phyloP scores from a whole-genome alignment of 2,113 vertebrate genomes.

The Laticauda laticaudata region DNA sequence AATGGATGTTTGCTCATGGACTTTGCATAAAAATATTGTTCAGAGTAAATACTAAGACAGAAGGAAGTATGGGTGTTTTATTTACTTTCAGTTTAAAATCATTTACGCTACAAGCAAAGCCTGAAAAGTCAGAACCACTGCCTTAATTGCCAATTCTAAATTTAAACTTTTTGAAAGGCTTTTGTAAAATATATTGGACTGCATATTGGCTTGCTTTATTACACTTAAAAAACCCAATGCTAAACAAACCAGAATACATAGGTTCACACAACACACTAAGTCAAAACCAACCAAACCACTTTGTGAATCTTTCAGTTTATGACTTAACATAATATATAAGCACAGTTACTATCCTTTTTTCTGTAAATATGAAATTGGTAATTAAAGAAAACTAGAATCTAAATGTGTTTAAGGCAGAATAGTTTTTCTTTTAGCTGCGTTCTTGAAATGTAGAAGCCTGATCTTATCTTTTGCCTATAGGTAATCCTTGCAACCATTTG shows the following conservation, averaged over 20 bases:
- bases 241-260: neutral
- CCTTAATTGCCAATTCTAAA: neutral
- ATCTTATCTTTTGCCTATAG: neutral
- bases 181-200: constrained; percentile 12
- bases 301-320: neutral
- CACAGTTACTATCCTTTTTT: neutral
- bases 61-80: neutral
- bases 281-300: neutral
- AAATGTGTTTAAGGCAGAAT: neutral
- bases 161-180: neutral
- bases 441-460: neutral
- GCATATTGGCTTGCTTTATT: neutral
- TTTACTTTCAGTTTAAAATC: neutral
- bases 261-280: neutral
- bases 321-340: neutral
- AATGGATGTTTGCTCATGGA: neutral
- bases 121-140: neutral
- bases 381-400: neutral
- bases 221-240: neutral
- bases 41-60: neutral
- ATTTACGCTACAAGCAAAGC: neutral
- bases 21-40: neutral
- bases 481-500: neutral
- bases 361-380: neutral
- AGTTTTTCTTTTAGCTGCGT: neutral